phyloP scores from a whole-genome alignment of 2,888 invertebrate species.

The Drosophila sordidapex region DNA sequence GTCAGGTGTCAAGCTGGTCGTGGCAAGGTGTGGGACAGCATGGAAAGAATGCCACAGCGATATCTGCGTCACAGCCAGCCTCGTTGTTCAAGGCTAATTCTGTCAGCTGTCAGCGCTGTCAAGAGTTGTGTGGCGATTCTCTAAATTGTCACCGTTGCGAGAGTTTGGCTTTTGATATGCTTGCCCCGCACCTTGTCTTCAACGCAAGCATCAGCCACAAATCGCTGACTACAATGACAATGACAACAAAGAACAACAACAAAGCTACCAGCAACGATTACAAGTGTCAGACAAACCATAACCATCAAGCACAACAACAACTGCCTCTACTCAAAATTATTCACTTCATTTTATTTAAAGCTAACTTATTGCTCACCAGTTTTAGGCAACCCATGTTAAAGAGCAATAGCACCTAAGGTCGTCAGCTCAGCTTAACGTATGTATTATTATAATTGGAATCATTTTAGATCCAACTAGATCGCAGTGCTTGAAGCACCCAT shows the following conservation, averaged over 20 bases:
- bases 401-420: too few relatives aligned
- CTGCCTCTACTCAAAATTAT: background rate
- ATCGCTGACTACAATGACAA: constrained; percentile 19
- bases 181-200: constrained; percentile 7
- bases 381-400: too few relatives aligned
- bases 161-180: constrained; percentile 46
- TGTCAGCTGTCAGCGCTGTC: constrained; percentile 82
- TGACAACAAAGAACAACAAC: background rate
- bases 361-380: too few relatives aligned
- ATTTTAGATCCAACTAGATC: too few relatives aligned
- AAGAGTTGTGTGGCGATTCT: constrained; percentile 63
- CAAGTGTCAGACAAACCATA: constrained; percentile 25
- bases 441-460: too few relatives aligned
- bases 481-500: too few relatives aligned
- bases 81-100: constrained; percentile 80
- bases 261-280: background rate
- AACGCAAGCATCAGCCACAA: constrained; percentile 8
- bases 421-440: too few relatives aligned
- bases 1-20: constrained; percentile 42
- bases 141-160: constrained; percentile 71
- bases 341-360: background rate
- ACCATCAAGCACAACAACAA: constrained; percentile 18
- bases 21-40: constrained; percentile 9
- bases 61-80: constrained; percentile 23
- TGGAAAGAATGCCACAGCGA: constrained; percentile 53